These are phyloP conservation scores for Galerucella calmariensis DNA, from an alignment of 2,888 invertebrate species.

Conservation along the genomic window DNA sequence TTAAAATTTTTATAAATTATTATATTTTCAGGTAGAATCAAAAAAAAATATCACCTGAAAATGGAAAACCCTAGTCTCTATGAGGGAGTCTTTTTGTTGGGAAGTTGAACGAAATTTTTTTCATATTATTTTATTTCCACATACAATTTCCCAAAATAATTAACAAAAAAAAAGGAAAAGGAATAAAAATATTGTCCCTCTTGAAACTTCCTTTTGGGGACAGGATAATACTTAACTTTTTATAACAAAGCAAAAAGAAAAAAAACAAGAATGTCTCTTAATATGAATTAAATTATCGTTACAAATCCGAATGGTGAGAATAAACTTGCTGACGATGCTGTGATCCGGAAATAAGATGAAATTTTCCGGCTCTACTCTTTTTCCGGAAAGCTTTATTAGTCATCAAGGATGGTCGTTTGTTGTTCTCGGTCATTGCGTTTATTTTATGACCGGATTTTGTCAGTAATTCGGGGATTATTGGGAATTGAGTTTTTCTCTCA, in stretches of 20 bases:
- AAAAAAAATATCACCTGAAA: no score
- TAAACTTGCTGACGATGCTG: slow-evolving; percentile 45
- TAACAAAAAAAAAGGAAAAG: no score
- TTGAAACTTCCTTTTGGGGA: no score
- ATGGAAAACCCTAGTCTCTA: no score
- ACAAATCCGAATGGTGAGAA: not conserved
- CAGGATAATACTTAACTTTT: no score
- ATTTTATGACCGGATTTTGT: slow-evolving; percentile 47
- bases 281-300: not conserved
- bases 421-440: slow-evolving; percentile 51
- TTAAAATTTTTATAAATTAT: no score
- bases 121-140: no score
- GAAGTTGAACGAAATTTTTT: no score
- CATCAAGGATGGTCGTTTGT: slow-evolving; percentile 43
- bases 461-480: slow-evolving; percentile 19
- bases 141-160: no score
- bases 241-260: not conserved
- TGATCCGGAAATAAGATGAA: slow-evolving; percentile 54
- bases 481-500: slow-evolving; percentile 6
- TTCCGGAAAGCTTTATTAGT: slow-evolving; percentile 55
- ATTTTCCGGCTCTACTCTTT: slow-evolving; percentile 56
- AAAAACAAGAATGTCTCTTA: not conserved
- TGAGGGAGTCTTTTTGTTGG: no score
- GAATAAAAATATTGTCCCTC: no score
- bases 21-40: no score